A percentile compares a stretch with the other conserved stretches of the same genome.
Evolutionary conservation across 2,113 vertebrate species (phyloP).

Genomic region (Colaptes auratus): DNA sequence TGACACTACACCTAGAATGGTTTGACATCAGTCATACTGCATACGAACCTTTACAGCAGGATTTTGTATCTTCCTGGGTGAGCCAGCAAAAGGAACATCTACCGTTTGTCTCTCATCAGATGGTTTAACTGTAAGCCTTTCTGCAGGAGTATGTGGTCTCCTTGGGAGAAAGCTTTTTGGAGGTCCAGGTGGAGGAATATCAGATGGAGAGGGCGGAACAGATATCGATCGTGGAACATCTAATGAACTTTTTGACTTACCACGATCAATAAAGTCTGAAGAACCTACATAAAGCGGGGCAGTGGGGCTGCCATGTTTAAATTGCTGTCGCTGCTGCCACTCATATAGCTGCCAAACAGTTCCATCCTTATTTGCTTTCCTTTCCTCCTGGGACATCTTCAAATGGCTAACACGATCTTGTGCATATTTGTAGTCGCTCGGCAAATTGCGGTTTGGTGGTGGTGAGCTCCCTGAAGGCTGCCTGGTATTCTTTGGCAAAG

Average conservation of each 20-base stretch:
- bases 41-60: slow-evolving; percentile 85
- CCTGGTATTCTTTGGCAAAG: slow-evolving; percentile 88
- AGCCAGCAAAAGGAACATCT: slow-evolving; percentile 83
- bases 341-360: slow-evolving; percentile 98
- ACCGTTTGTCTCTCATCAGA: slow-evolving; percentile 78
- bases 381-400: slow-evolving; percentile 95
- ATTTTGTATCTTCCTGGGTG: slow-evolving; percentile 84
- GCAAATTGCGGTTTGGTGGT: slow-evolving; percentile 83
- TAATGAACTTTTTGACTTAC: slow-evolving; percentile 86
- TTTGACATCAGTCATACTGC: background rate
- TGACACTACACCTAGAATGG: accelerated
- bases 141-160: slow-evolving; percentile 92
- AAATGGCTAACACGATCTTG: slow-evolving; percentile 96
- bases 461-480: slow-evolving; percentile 85
- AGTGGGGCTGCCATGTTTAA: slow-evolving; percentile 94
- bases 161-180: slow-evolving; percentile 82
- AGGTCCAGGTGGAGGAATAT: slow-evolving; percentile 87
- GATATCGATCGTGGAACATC: slow-evolving; percentile 95
- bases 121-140: slow-evolving; percentile 90
- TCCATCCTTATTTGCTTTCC: slow-evolving; percentile 90
- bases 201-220: slow-evolving; percentile 93
- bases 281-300: slow-evolving; percentile 83
- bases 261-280: slow-evolving; percentile 85
- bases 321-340: slow-evolving; percentile 98
- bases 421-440: slow-evolving; percentile 97